Base-by-base conservation (phyloP, 1,140 invertebrate species). In the Adelges cooleyi region DNA sequence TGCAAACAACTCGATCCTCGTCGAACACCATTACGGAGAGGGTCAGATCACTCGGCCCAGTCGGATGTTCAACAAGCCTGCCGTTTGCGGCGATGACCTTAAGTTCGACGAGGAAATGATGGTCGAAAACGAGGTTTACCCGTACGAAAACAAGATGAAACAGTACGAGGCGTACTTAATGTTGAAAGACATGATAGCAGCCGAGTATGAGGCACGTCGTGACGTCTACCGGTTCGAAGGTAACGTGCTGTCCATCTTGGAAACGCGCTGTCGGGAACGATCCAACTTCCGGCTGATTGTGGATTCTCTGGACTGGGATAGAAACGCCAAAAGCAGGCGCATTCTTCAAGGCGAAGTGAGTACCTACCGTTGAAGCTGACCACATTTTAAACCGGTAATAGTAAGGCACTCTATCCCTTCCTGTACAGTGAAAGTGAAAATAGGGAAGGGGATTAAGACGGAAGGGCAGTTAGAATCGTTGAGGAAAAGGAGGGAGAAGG, bases 11-110 rank as follows among this genome's bases (percentile, higher is more conserved):
- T 80, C 83, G 69, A 86, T 88, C 67, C 73, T 78, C 18, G 66
- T 89, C 0, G 77, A 83, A 54, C 86, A 82, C 72, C 86, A 88
- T 71, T 87, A 87, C 66, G 80, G 77, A 0, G 77, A 80, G 54
- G 82, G 80, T n/a, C 80, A 80, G 66, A 78, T 85, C 1, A 84
- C 84, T 0, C 82, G 84, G 53, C 80, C 82, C 1, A 83, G 78
- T 0, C 77, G 83, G 44, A 79, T 74, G 33, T 87, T 83, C 67
- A 75, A 79, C 0, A 87, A 86, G 69, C 84, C 85, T 0, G 77
- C 81, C 4, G 13, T 29, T 2, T 29, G 6, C 3, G 44, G 13
- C 2, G 46, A 18, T 6, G 25, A 62, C 15, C 29, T 33, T 5
- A 20, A 48, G 4, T 46, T 62, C 11, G 42, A 22, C 20, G 13